A percentile compares a stretch with the other conserved stretches of the same genome.
These are phyloP conservation scores for Abscondita cerata DNA, from an alignment of 2,888 invertebrate species.

Conservation along the genomic window DNA sequence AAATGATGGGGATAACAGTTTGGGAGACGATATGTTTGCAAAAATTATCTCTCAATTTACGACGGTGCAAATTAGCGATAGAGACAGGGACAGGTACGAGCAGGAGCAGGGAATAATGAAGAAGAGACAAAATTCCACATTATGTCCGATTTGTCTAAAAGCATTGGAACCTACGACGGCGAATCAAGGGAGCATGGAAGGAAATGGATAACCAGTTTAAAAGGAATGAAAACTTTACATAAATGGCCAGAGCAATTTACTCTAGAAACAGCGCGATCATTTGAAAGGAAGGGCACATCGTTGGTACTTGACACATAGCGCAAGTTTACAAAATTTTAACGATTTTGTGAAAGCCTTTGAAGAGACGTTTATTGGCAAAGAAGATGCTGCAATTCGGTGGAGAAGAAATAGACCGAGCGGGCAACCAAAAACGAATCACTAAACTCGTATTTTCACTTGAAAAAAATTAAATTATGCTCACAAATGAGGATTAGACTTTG, in stretches of 20 bases:
- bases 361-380: not conserved
- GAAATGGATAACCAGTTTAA: conserved; percentile 11
- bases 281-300: conserved; percentile 2
- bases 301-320: not conserved
- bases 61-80: not conserved
- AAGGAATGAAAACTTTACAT: conserved; percentile 20
- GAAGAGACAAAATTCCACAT: not conserved
- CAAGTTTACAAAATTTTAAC: conserved; percentile 9
- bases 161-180: conserved; percentile 11
- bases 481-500: conserved; percentile 11
- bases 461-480: conserved; percentile 15
- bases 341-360: not conserved
- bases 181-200: not conserved
- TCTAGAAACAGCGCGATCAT: conserved; percentile 32
- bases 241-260: conserved; percentile 29
- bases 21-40: not conserved
- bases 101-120: too few species aligned
- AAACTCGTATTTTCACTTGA: conserved; percentile 15
- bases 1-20: conserved; percentile 56
- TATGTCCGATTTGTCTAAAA: conserved; percentile 22
- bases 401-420: not conserved
- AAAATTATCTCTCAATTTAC: not conserved
- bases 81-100: too few species aligned
- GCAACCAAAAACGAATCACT: not conserved
- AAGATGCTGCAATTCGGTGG: conserved; percentile 1